Percentiles rank a stretch among this genome's conserved stretches.
Evolutionary conservation across 92 coral and sea anemone genomes (phyloP).

Genomic region (Muricea muricata): DNA sequence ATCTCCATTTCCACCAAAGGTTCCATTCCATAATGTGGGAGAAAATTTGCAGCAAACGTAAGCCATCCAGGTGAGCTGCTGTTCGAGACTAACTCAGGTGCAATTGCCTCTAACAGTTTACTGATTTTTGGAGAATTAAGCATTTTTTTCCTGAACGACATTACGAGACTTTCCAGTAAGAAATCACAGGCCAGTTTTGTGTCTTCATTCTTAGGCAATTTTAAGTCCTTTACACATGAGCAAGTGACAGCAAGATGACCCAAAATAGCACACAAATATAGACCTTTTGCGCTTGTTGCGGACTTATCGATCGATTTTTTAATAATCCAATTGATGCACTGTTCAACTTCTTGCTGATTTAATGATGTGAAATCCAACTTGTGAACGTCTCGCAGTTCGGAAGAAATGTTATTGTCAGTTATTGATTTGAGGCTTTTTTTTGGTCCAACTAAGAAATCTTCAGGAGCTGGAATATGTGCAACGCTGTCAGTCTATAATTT

Average conservation of each 20-base stretch:
- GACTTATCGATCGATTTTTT: neutral
- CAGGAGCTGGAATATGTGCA: neutral
- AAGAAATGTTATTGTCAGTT: neutral
- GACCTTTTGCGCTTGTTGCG: neutral
- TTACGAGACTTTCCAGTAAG: neutral
- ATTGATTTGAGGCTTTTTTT: neutral
- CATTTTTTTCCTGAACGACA: neutral
- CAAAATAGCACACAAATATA: neutral
- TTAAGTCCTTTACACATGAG: neutral
- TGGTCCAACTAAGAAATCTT: neutral
- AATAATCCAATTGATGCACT: neutral
- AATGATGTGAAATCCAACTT: neutral
- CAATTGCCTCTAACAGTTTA: neutral
- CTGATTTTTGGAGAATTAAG: neutral
- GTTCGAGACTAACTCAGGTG: neutral
- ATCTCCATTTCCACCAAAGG: neutral
- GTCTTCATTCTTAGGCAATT: neutral
- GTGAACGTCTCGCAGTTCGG: neutral
- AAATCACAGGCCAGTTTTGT: neutral
- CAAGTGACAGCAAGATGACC: neutral
- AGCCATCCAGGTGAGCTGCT: neutral
- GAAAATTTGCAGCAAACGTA: neutral
- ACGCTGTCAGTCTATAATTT: neutral
- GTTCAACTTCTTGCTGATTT: neutral
- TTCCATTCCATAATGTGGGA: neutral